Evolutionary conservation across 2,797 vertebrate species (phyloP).

Genomic region (Coracias cyanogaster): DNA sequence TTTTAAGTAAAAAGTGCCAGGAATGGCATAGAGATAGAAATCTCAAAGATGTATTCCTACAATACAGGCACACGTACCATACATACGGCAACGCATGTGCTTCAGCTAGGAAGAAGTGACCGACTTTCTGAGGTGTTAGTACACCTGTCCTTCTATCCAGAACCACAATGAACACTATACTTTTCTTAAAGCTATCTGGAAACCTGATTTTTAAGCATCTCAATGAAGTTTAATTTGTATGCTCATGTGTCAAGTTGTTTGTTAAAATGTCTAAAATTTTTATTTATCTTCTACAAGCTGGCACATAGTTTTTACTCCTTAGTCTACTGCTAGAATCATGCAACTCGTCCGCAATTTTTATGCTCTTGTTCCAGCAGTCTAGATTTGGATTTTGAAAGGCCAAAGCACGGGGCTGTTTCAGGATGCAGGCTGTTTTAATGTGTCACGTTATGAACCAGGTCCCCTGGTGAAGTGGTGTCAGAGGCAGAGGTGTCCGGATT

Average conservation of each 20-base stretch:
- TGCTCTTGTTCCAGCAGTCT: background rate
- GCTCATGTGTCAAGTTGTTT: background rate
- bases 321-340: background rate
- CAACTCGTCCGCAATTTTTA: background rate
- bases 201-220: background rate
- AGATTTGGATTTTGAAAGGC: background rate
- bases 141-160: background rate
- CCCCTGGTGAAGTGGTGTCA: background rate
- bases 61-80: rapidly evolving
- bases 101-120: background rate
- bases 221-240: background rate
- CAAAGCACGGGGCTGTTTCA: background rate
- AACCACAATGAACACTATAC: background rate
- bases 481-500: background rate
- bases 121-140: background rate
- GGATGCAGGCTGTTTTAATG: background rate
- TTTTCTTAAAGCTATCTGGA: background rate
- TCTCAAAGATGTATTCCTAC: background rate
- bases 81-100: background rate
- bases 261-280: background rate
- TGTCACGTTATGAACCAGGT: background rate
- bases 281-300: background rate
- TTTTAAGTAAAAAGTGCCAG: background rate
- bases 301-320: background rate
- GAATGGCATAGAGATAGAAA: background rate